These are phyloP conservation scores for Tragopan temminckii DNA, from an alignment of 2,797 vertebrate species.

Conservation along the genomic window DNA sequence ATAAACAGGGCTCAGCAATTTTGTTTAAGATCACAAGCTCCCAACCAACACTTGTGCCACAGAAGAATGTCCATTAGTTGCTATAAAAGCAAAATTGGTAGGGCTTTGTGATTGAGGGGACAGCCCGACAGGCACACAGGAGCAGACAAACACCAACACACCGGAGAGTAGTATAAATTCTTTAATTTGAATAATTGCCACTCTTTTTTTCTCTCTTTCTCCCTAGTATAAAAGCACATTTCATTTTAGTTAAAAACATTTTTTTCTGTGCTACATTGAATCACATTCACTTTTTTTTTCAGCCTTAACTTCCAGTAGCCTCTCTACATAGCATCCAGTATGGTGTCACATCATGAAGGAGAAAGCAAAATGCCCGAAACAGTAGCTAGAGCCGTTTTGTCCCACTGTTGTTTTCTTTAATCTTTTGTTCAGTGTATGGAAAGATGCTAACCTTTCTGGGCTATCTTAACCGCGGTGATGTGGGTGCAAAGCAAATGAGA, in stretches of 20 bases:
- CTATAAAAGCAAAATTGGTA: constrained; percentile 54
- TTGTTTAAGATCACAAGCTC: constrained; percentile 59
- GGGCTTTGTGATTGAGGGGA: constrained; percentile 26
- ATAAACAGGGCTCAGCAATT: constrained; percentile 50
- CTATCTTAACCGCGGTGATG: constrained; percentile 44
- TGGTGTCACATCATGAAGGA: neutral
- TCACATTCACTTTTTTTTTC: neutral
- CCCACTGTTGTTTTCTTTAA: constrained; percentile 12
- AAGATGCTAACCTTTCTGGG: constrained; percentile 37
- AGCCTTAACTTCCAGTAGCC: neutral
- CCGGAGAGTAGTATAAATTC: neutral
- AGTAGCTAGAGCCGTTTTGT: constrained; percentile 5
- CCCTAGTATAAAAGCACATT: neutral
- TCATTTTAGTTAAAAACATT: neutral
- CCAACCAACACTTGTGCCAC: constrained; percentile 45
- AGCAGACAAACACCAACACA: neutral
- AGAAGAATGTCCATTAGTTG: constrained; percentile 58
- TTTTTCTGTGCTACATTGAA: neutral
- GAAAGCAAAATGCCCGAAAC: neutral
- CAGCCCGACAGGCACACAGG: neutral
- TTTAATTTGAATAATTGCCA: constrained; percentile 10
- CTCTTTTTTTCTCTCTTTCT: neutral
- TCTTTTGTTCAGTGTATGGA: constrained; percentile 33
- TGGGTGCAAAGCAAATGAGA: constrained; percentile 56
- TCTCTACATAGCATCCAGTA: neutral